Base-by-base conservation (phyloP, 1,140 invertebrate species). In the Drosophila pruinosa region DNA sequence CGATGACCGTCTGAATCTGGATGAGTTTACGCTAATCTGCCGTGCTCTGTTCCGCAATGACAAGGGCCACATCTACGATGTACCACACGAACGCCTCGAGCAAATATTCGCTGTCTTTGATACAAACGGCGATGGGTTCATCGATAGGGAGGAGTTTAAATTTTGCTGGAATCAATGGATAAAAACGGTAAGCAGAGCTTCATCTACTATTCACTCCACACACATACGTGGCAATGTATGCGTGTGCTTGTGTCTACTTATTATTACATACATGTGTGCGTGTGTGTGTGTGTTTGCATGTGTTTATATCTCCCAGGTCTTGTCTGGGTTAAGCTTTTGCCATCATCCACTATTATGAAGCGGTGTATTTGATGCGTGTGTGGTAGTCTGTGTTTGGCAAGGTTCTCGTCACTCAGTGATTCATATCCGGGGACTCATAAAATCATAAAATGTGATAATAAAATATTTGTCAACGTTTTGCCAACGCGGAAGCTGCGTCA, bases 141-240 rank as follows among this genome's bases (percentile, higher is more conserved):
- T 98, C 34, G 96, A 96, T 89, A 94, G 93, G 54, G 95, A 96
- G 75, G 97, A 98, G 91, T 97, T 98, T 90, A 92, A 93, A 31
- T 95, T 94, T 88, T 96, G 95, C 79, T 96, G 96, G 96, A 96
- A 96, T 91, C 94, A 95, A 79, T 96, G 96, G 96, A 96, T 96
- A 67, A 96, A 96, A 94, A 94, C 94, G 75, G 94, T 95, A 88
- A 93, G 93, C 34, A 61, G 17, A 53, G 24, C 28, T 47, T 19
- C 47, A 41, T 28, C 36, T 34, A 52, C 31, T 34, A 12, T 12
- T 4, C 3, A 48, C 7, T 15, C 45, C 24, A 48, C 6, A 52
- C 45, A 48, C 12, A 28, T 28, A 28, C 26, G 5, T 6, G 5
- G 8, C 19, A 21, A n/a, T 28, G 4, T 56, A 4, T 56, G 4